phyloP scores from a whole-genome alignment of 1,140 invertebrate genomes.

The Riptortus pedestris region DNA sequence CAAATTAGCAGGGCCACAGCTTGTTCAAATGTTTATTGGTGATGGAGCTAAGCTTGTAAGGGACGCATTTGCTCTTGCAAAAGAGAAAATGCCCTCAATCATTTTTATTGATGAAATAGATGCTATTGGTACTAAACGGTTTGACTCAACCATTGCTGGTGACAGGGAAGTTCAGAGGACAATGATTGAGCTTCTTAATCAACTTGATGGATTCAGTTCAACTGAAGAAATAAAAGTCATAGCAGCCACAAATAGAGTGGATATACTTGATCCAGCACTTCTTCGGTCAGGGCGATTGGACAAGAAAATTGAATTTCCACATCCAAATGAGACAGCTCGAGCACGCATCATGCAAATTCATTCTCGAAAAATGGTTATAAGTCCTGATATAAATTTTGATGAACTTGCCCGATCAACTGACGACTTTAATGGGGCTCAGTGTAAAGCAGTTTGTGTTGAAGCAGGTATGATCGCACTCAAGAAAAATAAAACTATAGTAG shows the following conservation, averaged over 20 bases:
- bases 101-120: conserved; percentile 32
- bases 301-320: conserved; percentile 63
- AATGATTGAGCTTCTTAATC: conserved; percentile 33
- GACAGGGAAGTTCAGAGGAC: conserved; percentile 31
- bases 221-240: conserved; percentile 43
- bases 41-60: conserved; percentile 82
- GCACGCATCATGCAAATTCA: conserved; percentile 66
- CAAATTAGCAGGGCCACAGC: conserved; percentile 87
- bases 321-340: conserved; percentile 63
- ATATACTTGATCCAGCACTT: conserved; percentile 48
- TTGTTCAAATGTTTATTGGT: conserved; percentile 98
- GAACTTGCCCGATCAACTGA: conserved; percentile 62
- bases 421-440: conserved; percentile 68
- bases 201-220: conserved; percentile 34
- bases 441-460: conserved; percentile 67
- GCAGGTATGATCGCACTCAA: conserved; percentile 66
- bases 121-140: conserved; percentile 31
- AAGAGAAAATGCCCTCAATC: conserved; percentile 27
- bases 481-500: conserved; percentile 50
- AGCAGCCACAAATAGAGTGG: conserved; percentile 51
- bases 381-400: conserved; percentile 59
- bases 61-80: conserved; percentile 30
- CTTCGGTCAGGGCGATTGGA: conserved; percentile 48
- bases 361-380: conserved; percentile 64
- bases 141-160: conserved; percentile 23